phyloP scores from a whole-genome alignment of 2,113 vertebrate genomes.

The Orcinus orca region DNA sequence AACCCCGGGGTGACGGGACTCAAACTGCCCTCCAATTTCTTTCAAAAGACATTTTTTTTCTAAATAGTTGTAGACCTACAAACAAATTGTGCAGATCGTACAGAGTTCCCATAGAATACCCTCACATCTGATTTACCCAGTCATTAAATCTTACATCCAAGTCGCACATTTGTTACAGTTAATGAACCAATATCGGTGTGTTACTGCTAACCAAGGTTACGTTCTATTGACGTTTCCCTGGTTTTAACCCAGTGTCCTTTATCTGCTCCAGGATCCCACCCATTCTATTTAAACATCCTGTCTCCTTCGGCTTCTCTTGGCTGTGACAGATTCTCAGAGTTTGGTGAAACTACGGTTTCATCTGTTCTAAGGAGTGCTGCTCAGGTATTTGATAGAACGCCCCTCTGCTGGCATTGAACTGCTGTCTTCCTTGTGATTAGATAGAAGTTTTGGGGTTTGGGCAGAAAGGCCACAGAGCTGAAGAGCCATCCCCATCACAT shows the following conservation, averaged over 20 bases:
- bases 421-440: not conserved
- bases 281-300: fast-evolving
- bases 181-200: not conserved
- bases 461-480: not conserved
- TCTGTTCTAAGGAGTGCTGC: not conserved
- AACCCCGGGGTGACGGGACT: no score
- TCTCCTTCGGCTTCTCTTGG: not conserved
- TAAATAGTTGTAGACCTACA: not conserved
- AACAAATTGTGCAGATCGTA: not conserved
- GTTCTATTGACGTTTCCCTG: not conserved
- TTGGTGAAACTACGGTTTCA: not conserved
- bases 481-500: not conserved
- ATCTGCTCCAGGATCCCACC: not conserved
- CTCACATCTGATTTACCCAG: fast-evolving
- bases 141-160: fast-evolving
- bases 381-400: not conserved
- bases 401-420: not conserved
- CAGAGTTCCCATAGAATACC: not conserved
- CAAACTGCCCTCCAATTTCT: not conserved
- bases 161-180: not conserved
- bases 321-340: not conserved
- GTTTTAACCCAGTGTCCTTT: not conserved
- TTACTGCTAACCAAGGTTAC: not conserved
- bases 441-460: not conserved
- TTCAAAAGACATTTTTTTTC: not conserved